Base-by-base conservation (phyloP, 2,113 vertebrate species). In the Mesembrinibis cayennensis region DNA sequence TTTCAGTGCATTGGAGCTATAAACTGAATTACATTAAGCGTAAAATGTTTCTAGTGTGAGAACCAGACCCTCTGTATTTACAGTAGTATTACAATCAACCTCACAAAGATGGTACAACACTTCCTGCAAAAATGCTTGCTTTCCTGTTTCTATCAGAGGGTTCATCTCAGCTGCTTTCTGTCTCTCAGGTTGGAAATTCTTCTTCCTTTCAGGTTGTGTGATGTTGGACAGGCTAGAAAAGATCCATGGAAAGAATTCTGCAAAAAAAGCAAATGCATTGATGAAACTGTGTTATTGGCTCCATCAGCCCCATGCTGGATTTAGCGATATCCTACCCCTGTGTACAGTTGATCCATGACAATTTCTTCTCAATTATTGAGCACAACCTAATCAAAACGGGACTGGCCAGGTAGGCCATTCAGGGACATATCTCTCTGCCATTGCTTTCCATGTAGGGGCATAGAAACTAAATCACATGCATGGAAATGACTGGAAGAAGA, bases 11-110 rank as follows among this genome's bases (percentile, higher is more conserved):
- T 5, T 65, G 84, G 78, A 74, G 49, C 93, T 66, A 85, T 94
- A 95, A 97, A 93, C 81, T 65, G 82, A 95, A 91, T 90, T 93
- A 87, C 53, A 74, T 90, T 69, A 82, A 65, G 58, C 34, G 5
- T 69, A 90, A 96, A 91, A 76, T 82, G 44, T 76, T 93, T 58
- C 73, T 79, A 61, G 66, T 85, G 84, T 69, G 44, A 93, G 65
- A 93, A 38, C 18, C 49, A 96, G 81, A 61, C 16, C 73, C 47
- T 59, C 27, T 49, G 71, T 73, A 34, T 78, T 90, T 89, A 47
- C 59, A 84, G n/a, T 21, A 74, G 22, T 42, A 59, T 91, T 78
- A 52, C 32, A 63, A 14, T 26, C 50, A 73, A 1, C 63, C 44
- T 78, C 61, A 29, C 50, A 61, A 47, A 79, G 81, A 82, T 34